Evolutionary conservation across 2,113 vertebrate genomes (phyloP).

Genomic region (Cryptotis parvus): DNA sequence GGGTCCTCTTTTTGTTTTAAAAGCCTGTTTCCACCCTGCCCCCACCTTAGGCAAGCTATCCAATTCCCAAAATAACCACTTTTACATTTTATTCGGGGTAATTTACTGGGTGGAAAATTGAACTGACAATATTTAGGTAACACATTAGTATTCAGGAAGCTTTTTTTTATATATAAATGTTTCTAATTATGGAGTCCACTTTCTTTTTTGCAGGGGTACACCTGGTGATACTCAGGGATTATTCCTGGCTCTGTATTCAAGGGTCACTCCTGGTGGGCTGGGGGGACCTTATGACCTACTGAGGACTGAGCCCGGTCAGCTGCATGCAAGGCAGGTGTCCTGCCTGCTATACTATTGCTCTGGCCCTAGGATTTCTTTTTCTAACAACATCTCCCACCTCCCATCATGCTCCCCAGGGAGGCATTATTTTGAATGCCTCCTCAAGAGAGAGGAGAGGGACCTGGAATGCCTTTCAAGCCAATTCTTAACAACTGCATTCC

Average conservation of each 20-base stretch:
- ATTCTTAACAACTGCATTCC: background rate
- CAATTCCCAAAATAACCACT: conserved; percentile 9
- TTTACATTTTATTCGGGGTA: conserved; percentile 61
- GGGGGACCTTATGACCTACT: too few relatives aligned
- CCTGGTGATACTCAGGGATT: too few relatives aligned
- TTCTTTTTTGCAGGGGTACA: background rate
- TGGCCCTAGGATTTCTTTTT: background rate
- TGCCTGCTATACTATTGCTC: too few relatives aligned
- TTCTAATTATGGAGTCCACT: conserved; percentile 57
- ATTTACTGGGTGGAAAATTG: conserved; percentile 43
- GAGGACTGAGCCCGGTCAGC: too few relatives aligned
- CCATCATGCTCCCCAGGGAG: background rate
- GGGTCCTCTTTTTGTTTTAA: background rate
- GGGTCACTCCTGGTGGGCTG: too few relatives aligned
- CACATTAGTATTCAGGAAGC: conserved; percentile 42
- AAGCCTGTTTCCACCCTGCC: too few relatives aligned
- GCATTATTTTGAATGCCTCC: conserved; percentile 64
- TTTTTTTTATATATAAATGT: background rate
- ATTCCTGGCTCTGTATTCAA: too few relatives aligned
- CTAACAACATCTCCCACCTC: conserved; percentile 21
- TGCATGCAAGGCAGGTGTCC: too few relatives aligned
- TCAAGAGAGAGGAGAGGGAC: background rate
- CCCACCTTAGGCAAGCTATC: background rate
- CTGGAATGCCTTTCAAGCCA: background rate
- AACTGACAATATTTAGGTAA: conserved; percentile 51